A percentile compares a stretch with the other conserved stretches of the same genome.
Conservation (phyloP, 2,888 invertebrate species). For the Caenorhabditis japonica region DNA sequence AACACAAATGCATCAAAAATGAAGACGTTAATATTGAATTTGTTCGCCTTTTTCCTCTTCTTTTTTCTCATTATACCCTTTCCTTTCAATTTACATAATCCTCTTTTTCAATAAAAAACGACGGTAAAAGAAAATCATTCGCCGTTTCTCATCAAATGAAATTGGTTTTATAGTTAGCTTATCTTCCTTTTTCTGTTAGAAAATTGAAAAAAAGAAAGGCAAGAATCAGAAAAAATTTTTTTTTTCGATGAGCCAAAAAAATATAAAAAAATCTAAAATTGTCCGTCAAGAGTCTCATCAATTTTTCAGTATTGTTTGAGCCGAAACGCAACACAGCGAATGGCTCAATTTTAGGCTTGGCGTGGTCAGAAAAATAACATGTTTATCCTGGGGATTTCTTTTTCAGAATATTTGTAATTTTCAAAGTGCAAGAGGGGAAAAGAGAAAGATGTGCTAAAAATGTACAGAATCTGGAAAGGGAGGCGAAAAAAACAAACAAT, state of each 20-base stretch:
- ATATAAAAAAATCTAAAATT: no score
- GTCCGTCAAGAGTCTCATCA: no score
- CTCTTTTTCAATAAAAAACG: conserved; percentile 3
- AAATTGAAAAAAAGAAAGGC: no score
- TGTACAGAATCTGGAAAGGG: conserved; percentile 17
- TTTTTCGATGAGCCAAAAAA: no score
- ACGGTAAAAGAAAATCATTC: background rate
- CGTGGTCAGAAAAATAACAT: background rate
- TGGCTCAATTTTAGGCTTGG: background rate
- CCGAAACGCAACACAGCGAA: background rate
- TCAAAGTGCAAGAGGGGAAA: conserved; percentile 8
- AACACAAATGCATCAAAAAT: no score
- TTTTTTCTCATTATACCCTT: background rate
- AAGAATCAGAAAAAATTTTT: no score
- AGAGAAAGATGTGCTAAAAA: conserved; percentile 6
- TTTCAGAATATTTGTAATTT: background rate
- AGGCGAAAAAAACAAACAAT: conserved; percentile 1
- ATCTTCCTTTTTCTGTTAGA: no score
- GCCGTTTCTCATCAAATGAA: no score
- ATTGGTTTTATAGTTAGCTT: no score
- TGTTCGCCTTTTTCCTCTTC: background rate
- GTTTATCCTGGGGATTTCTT: background rate
- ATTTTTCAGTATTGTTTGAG: conserved; percentile 31
- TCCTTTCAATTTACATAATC: background rate
- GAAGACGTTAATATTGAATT: no score